Base-by-base conservation (phyloP, 2,888 invertebrate species). In the Mesochorus sp. region DNA sequence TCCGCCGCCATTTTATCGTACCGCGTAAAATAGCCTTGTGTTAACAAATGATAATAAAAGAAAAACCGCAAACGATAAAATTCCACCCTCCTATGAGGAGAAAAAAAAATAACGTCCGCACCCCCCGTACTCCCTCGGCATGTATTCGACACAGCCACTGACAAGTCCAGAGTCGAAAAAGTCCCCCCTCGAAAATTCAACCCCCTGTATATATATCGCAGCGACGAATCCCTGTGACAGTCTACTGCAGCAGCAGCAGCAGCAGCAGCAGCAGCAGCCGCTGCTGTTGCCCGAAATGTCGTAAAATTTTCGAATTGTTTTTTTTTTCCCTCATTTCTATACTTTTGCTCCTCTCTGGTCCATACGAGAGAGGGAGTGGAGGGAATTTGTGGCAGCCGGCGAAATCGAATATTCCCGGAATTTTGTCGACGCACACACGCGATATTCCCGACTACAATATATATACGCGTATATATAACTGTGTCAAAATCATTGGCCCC, bases 301-400 rank as follows among this genome's bases (percentile, higher is more conserved):
- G 81, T 81, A 81, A 80, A 80, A 81, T 76, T 81, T 73, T 78
- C 75, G 70, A 77, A 71, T 66, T 67, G 76, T 80, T 73, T 71
- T 78, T 80, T 61, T 71, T 76, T 59, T 24, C 12, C 24, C 31
- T 59, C 19, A 24, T 6, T 6, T 39, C 3, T n/a, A 14, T 0
- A 3, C 2, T 8, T 51, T 3, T 31, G 31, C 14, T 5, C 28
- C 19, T 34, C 5, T 24, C 37, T 26, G 42, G 12, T 26, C 42
- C 26, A 8, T 26, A 26, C 14, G 42, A 42, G 39, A 10, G 8
- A n/a, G n/a, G n/a, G n/a, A n/a, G n/a, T n/a, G n/a, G n/a, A n/a
- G n/a, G n/a, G n/a, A n/a, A 26, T 19, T 19, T 10, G 21, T 12
- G 21, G 49, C 19, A 49, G 34, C 12, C 31, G 26, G 61, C 26